Evolutionary conservation across 2,888 invertebrate genomes (phyloP), one percentile per base, ranked within the genome.

Genomic region (Idaea aversata): DNA sequence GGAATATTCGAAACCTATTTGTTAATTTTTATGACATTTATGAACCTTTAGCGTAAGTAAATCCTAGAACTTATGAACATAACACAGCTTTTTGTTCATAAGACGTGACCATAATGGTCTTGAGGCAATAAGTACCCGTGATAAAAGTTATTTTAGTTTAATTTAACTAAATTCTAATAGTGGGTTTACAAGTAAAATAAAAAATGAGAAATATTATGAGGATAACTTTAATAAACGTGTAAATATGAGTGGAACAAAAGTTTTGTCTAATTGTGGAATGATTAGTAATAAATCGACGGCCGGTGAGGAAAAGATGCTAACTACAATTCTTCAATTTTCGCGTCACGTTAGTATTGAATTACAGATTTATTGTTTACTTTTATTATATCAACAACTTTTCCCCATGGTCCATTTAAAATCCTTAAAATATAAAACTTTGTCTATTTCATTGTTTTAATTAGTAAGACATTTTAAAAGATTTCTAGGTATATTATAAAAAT

Each of bases 161-260:
- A 13, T 47, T 47, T 47, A 13, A 5, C 4, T 13, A 4, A 13
- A 5, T 47, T 47, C 47, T 47, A 47, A 5, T 4, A 47, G 47
- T 47, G 3, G 7, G 7, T 47, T 47, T 47, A 47, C 13, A 47
- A 7, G 59, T 63, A 61, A 57, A 64, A 61, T 59, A 16, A 38
- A 60, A 65, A 59, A 62, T 60, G 62, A 57, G 1, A 34, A 15
- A 4, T 15, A 63, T 76, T 77, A 82, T 77, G 73, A 77, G 75
- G 75, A 76, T 72, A 77, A 76, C 62, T 81, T 80, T 79, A 78
- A 85, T 86, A 87, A 85, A 78, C 70, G 87, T 90, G 87, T 88
- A 62, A 59, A 67, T 81, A 84, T 58, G 86, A 86, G 84, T 88
- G 85, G 86, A 88, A 87, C 80, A 77, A 88, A 88, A 84, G 77